Evolutionary conservation across 2,113 vertebrate species (phyloP).

Genomic region (Cepphus grylle): DNA sequence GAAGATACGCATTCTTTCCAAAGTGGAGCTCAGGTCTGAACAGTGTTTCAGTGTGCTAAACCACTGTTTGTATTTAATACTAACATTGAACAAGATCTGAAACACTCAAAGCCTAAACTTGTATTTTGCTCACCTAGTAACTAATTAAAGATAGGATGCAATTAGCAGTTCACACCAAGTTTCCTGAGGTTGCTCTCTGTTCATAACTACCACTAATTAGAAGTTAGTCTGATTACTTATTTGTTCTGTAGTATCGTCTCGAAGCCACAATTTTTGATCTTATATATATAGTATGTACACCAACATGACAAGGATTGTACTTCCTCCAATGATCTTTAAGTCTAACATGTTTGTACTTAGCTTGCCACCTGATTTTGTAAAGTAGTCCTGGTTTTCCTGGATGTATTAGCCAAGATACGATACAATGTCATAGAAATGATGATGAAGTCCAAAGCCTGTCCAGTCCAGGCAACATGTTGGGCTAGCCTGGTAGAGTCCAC

Average conservation of each 20-base stretch:
- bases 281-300: not conserved
- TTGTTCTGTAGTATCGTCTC: not conserved
- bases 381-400: not conserved
- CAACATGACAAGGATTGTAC: not conserved
- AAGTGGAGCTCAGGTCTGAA: not conserved
- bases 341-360: not conserved
- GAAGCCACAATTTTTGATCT: not conserved
- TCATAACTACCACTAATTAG: not conserved
- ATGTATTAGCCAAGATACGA: fast-evolving
- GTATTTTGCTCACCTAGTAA: not conserved
- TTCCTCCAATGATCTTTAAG: not conserved
- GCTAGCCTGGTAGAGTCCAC: not conserved
- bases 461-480: not conserved
- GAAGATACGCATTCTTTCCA: not conserved
- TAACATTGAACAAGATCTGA: not conserved
- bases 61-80: not conserved
- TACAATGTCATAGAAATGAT: not conserved
- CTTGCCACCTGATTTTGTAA: not conserved
- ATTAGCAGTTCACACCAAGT: not conserved
- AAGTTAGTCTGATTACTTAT: not conserved
- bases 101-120: not conserved
- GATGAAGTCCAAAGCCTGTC: not conserved
- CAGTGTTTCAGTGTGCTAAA: not conserved
- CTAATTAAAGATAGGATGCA: constrained; percentile 11
- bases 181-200: not conserved